Evolutionary conservation across 2,113 vertebrate species (phyloP), one percentile per base, ranked within the genome.

Genomic region (Strigops habroptila): DNA sequence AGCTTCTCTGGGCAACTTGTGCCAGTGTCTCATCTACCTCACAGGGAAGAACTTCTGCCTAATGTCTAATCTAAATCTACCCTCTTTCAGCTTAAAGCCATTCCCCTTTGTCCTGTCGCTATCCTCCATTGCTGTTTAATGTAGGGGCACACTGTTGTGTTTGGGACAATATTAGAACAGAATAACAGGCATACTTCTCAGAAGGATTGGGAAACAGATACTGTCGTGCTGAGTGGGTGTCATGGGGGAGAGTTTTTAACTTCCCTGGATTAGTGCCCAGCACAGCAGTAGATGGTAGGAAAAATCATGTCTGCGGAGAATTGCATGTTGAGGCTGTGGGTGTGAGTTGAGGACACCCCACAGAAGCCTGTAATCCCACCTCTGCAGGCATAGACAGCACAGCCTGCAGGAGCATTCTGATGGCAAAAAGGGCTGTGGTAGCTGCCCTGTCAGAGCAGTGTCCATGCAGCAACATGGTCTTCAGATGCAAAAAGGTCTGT

Each of bases 171-270:
- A 82, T 83, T 90, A 82, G 79, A 90, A 73, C 62, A 59, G 81
- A 91, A 55, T 65, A 91, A 86, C 86, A 84, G 83, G 83, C 82
- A 71, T 37, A 5, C 62, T 84, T 95, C 71, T 70, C 85, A 82
- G 81, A 37, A 85, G 67, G 82, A 55, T 9, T 88, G 90, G 85
- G 93, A 95, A 96, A 82, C 78, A 96, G 91, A 91, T 91, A 88
- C 88, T 73, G 81, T 69, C 39, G 63, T 52, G 53, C 90, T 49
- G 87, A 93, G 87, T 91, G 88, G 90, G 90, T 86, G 84, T 93
- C 53, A 3, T 21, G 69, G 75, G 67, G 78, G 86, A 89, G 70
- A 44, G 44, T 25, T 90, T 77, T 88, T 55, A 68, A 65, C 81
- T 90, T 90, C 93, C 44, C 78, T 95, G 93, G 93, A 84, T 69